Conservation (phyloP, 2,797 vertebrate genomes). For the Labeo calbasu region DNA sequence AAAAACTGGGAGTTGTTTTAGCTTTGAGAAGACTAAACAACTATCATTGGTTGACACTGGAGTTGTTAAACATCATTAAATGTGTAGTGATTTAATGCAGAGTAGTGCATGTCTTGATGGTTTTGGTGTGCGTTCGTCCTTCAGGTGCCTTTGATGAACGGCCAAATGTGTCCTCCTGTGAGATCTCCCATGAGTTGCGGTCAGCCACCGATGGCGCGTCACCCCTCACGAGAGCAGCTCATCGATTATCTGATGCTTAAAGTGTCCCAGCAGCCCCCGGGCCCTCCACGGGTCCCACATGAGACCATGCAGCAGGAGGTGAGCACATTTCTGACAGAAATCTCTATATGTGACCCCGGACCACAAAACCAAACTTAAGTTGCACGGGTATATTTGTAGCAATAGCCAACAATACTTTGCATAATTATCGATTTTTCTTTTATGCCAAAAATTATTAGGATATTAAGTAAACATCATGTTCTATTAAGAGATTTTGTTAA, state of each 20-base stretch:
- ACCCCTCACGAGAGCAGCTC: slow-evolving; percentile 94
- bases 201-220: slow-evolving; percentile 86
- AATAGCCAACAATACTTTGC: no score
- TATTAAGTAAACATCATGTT: no score
- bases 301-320: slow-evolving; percentile 92
- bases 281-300: slow-evolving; percentile 78
- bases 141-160: slow-evolving; percentile 95
- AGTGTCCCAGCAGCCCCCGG: slow-evolving; percentile 88
- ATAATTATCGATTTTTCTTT: no score
- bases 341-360: background rate
- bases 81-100: background rate
- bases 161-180: slow-evolving; percentile 87
- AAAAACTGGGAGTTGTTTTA: background rate
- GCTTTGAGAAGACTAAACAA: background rate
- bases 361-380: no score
- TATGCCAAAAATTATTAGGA: no score
- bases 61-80: background rate
- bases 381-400: no score
- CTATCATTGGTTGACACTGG: background rate
- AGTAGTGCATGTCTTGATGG: background rate
- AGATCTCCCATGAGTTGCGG: slow-evolving; percentile 85
- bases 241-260: slow-evolving; percentile 98
- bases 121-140: slow-evolving; percentile 16
- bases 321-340: slow-evolving; percentile 12
- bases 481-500: no score